phyloP scores from a whole-genome alignment of 2,797 vertebrate species.

The Dromococcyx pavoninus region DNA sequence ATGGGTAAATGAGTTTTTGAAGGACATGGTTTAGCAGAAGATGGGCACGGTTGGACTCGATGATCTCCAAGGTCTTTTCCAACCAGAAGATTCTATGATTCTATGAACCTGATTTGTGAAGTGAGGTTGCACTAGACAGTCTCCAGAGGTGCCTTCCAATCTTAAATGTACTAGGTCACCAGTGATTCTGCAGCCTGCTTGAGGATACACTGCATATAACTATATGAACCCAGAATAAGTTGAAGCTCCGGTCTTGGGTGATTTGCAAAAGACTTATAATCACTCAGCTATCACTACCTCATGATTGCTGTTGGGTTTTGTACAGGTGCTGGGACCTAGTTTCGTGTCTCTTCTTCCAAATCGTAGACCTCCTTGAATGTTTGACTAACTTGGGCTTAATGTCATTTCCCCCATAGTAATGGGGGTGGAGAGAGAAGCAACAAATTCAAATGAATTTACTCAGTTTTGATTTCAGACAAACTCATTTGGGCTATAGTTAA shows the following conservation, averaged over 20 bases:
- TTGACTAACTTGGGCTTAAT: neutral
- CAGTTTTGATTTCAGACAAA: neutral
- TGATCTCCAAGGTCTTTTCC: too few relatives aligned
- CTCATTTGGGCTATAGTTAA: neutral
- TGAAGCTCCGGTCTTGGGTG: neutral
- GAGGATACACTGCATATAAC: neutral
- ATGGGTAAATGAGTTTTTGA: too few relatives aligned
- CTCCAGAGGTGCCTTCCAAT: too few relatives aligned
- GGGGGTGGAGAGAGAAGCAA: neutral
- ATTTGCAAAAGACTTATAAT: neutral
- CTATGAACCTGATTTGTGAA: too few relatives aligned
- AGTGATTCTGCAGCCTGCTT: neutral
- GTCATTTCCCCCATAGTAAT: neutral
- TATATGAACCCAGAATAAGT: neutral
- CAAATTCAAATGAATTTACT: neutral
- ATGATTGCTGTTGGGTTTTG: neutral
- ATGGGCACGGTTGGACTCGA: too few relatives aligned
- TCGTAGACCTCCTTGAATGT: neutral
- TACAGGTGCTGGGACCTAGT: neutral
- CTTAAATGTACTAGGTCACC: neutral
- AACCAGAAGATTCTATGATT: too few relatives aligned
- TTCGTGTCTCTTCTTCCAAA: neutral
- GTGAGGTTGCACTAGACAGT: too few relatives aligned
- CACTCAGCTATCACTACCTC: neutral
- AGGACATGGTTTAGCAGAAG: too few relatives aligned